A percentile compares a stretch with the other conserved stretches of the same genome.
phyloP scores from a whole-genome alignment of 2,888 invertebrate genomes.

The Phortica okadai region DNA sequence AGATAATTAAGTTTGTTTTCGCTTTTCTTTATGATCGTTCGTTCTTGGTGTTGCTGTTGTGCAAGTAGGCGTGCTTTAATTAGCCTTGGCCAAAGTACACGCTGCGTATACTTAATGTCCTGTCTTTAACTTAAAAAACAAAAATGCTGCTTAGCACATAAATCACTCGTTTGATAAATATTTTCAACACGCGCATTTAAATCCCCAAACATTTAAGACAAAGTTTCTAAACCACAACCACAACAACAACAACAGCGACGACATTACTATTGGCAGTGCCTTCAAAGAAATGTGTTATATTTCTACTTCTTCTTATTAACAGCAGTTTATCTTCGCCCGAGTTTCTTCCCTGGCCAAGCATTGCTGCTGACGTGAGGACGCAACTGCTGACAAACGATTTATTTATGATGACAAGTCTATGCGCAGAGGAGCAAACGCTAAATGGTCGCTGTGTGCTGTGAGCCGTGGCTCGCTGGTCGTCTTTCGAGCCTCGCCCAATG shows the following conservation, averaged over 20 bases:
- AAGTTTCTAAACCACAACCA: not conserved
- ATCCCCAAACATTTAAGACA: constrained; percentile 8
- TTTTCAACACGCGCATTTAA: not conserved
- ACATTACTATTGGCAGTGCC: no score
- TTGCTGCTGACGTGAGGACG: not conserved
- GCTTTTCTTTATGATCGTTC: no score
- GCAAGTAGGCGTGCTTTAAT: not conserved
- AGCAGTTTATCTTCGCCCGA: constrained; percentile 3
- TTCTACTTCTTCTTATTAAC: not conserved
- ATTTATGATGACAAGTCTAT: constrained; percentile 20
- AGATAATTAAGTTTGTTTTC: not conserved
- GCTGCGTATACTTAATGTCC: no score
- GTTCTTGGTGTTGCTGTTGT: not conserved
- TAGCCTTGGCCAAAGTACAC: not conserved
- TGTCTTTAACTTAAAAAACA: no score
- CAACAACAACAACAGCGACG: no score
- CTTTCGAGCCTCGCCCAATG: no score
- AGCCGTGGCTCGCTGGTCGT: no score
- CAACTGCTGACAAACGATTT: constrained; percentile 24
- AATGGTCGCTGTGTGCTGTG: not conserved
- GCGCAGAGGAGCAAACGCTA: not conserved
- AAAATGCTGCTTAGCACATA: no score
- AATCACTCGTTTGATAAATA: no score
- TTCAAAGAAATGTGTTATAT: no score
- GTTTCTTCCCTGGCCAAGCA: not conserved